A percentile compares a stretch with the other conserved stretches of the same genome.
Conservation (phyloP, 2,888 invertebrate genomes). For the Ephialtes manifestator region DNA sequence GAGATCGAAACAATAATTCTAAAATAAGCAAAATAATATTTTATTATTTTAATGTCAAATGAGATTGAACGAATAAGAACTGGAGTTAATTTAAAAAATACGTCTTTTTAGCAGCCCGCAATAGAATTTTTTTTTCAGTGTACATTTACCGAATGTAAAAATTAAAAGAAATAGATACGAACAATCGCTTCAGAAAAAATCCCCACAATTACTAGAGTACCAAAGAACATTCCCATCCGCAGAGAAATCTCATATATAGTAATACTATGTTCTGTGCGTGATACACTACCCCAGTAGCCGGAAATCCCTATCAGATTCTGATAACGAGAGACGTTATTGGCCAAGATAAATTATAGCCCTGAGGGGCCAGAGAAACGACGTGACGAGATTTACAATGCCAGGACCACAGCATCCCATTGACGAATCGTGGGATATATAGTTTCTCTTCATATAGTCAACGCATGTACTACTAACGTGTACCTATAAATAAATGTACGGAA, state of each 20-base stretch:
- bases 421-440: constrained; percentile 45
- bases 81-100: no score
- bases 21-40: no score
- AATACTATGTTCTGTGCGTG: not conserved
- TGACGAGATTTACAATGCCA: constrained; percentile 74
- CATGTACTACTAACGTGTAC: not conserved
- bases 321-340: constrained; percentile 73
- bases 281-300: constrained; percentile 25
- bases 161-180: not conserved
- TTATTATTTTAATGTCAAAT: no score
- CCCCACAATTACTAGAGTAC: not conserved
- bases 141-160: not conserved
- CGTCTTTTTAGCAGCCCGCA: no score
- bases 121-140: no score
- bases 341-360: constrained; percentile 73
- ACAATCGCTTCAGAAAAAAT: not conserved
- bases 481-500: constrained; percentile 12
- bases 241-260: not conserved
- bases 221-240: not conserved
- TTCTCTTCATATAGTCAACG: constrained; percentile 8
- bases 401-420: constrained; percentile 36
- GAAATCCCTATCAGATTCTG: constrained; percentile 71
- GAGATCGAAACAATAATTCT: no score
- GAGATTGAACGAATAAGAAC: no score
- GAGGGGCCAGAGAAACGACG: constrained; percentile 67